These are phyloP conservation scores for Amyelois transitella DNA, from an alignment of 1,140 invertebrate genomes.

Conservation along the genomic window DNA sequence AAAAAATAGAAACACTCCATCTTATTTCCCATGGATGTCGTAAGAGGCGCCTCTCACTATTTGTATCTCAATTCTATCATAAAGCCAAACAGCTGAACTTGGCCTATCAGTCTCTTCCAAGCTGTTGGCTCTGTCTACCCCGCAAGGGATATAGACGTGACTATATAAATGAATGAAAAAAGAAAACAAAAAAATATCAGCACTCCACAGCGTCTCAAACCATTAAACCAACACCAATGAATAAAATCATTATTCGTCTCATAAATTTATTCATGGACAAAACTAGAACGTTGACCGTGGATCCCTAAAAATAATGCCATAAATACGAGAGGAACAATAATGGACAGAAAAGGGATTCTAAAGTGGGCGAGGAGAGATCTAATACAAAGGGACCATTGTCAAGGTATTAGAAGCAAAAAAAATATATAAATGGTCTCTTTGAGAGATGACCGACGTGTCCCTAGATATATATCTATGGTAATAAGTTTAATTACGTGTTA, in stretches of 20 bases:
- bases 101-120: too few species aligned
- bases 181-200: too few species aligned
- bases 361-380: not conserved
- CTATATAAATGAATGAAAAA: too few species aligned
- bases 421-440: not conserved
- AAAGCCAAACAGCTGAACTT: too few species aligned
- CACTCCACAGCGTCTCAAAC: too few species aligned
- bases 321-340: not conserved
- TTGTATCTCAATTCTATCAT: too few species aligned
- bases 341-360: not conserved
- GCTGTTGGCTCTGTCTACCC: too few species aligned
- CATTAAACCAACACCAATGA: too few species aligned
- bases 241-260: not conserved
- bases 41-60: too few species aligned
- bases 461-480: not conserved
- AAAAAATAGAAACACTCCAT: too few species aligned
- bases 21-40: too few species aligned
- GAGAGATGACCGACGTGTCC: not conserved
- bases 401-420: not conserved
- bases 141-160: too few species aligned
- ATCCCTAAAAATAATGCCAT: not conserved
- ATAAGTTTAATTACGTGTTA: not conserved
- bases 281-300: not conserved
- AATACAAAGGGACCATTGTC: not conserved
- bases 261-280: not conserved